These are phyloP conservation scores for Tiliacea citrago DNA, from an alignment of 2,888 invertebrate species.

Conservation along the genomic window DNA sequence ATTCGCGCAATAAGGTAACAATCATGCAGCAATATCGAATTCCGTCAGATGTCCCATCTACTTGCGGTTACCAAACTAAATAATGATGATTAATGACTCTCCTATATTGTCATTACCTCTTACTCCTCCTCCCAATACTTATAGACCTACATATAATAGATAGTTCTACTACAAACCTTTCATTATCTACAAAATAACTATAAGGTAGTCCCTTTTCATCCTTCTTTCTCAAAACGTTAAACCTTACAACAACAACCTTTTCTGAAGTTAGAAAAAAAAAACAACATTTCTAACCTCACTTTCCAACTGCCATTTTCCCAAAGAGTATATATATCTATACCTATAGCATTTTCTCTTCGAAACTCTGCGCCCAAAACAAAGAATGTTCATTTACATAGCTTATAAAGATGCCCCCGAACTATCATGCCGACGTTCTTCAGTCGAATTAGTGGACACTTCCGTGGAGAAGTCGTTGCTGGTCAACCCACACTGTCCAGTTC, in stretches of 20 bases:
- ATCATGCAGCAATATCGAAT: slow-evolving; percentile 6
- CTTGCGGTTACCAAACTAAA: neutral
- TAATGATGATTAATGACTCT: slow-evolving; percentile 12
- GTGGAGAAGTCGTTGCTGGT: slow-evolving; percentile 81
- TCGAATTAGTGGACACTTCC: slow-evolving; percentile 68
- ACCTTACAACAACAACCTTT: accelerated
- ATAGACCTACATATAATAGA: no score
- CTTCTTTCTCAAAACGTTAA: neutral
- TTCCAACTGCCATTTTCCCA: slow-evolving; percentile 14
- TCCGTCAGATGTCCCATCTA: neutral
- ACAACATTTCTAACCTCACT: neutral
- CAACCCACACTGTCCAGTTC: slow-evolving; percentile 82
- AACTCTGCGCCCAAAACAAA: neutral
- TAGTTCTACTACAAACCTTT: no score
- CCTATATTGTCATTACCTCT: neutral
- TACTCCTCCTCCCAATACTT: no score
- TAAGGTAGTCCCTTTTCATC: neutral
- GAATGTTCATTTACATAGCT: slow-evolving; percentile 81
- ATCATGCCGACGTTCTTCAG: slow-evolving; percentile 65
- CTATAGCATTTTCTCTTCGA: neutral
- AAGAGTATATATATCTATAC: no score
- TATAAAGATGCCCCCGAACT: slow-evolving; percentile 84
- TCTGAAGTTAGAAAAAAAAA: neutral
- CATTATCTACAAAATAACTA: no score
- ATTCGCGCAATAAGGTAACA: slow-evolving; percentile 1